These are phyloP conservation scores for Macrobrachium nipponense DNA, from an alignment of 1,140 invertebrate genomes.

Conservation along the genomic window DNA sequence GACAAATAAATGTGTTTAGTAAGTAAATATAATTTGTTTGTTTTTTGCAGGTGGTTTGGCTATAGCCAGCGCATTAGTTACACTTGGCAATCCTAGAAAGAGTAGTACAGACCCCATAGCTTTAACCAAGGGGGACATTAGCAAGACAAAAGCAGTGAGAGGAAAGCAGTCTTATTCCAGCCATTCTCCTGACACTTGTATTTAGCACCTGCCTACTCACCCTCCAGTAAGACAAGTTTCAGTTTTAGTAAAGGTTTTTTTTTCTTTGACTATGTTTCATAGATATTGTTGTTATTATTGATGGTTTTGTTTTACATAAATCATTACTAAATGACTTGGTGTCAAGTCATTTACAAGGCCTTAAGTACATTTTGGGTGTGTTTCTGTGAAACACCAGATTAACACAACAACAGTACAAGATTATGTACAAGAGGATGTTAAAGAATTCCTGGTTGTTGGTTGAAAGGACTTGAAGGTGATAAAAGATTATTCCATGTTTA, in stretches of 20 bases:
- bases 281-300: conserved; percentile 5
- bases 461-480: too few relatives aligned
- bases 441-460: too few relatives aligned
- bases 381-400: too few relatives aligned
- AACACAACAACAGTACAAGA: too few relatives aligned
- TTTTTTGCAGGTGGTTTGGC: conserved; percentile 60
- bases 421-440: too few relatives aligned
- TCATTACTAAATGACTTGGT: too few relatives aligned
- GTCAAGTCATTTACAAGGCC: too few relatives aligned
- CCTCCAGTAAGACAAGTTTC: not conserved
- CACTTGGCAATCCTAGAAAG: conserved; percentile 63
- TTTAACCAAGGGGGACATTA: conserved; percentile 36
- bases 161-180: conserved; percentile 53
- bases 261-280: not conserved
- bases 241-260: conserved; percentile 1
- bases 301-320: not conserved
- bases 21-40: not conserved
- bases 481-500: too few relatives aligned
- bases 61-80: conserved; percentile 64
- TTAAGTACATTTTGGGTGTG: too few relatives aligned
- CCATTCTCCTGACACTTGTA: conserved; percentile 51
- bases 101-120: conserved; percentile 52
- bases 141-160: conserved; percentile 39
- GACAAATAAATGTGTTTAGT: not conserved
- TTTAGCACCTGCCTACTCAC: conserved; percentile 31